A percentile compares a stretch with the other conserved stretches of the same genome.
phyloP scores from a whole-genome alignment of 2,797 vertebrate species.

The Clarias pachynema region DNA sequence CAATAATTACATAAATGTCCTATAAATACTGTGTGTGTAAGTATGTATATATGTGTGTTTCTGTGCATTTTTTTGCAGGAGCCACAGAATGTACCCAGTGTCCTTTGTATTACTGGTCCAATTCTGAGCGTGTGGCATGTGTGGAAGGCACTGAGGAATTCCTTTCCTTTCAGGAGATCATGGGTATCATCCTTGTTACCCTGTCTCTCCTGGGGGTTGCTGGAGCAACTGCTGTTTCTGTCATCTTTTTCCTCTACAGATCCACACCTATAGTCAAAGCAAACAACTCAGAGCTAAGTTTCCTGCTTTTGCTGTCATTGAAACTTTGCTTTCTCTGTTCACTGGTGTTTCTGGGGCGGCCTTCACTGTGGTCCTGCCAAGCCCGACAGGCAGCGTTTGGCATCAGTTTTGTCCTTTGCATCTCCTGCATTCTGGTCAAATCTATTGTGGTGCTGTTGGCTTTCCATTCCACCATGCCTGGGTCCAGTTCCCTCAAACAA shows the following conservation, averaged over 20 bases:
- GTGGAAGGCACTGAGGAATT: slow-evolving; percentile 72
- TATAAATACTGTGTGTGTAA: not conserved
- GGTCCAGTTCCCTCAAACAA: slow-evolving; percentile 57
- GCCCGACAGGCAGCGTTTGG: slow-evolving; percentile 73
- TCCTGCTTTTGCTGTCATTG: slow-evolving; percentile 73
- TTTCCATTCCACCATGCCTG: slow-evolving; percentile 64
- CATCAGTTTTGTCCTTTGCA: slow-evolving; percentile 75
- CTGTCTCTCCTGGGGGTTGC: slow-evolving; percentile 69
- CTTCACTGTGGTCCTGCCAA: slow-evolving; percentile 69
- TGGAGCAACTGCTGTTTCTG: slow-evolving; percentile 62
- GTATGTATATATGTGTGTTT: not conserved
- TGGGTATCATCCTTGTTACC: slow-evolving; percentile 72
- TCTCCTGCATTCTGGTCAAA: slow-evolving; percentile 77
- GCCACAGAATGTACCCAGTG: slow-evolving; percentile 73
- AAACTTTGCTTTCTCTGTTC: slow-evolving; percentile 76
- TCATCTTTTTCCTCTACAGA: slow-evolving; percentile 69
- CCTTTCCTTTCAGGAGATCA: slow-evolving; percentile 70
- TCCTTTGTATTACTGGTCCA: slow-evolving; percentile 72
- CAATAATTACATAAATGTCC: not conserved
- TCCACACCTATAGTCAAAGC: slow-evolving; percentile 74
- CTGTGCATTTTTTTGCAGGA: slow-evolving; percentile 55
- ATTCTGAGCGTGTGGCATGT: slow-evolving; percentile 69
- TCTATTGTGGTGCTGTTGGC: slow-evolving; percentile 76
- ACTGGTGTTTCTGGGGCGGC: slow-evolving; percentile 72
- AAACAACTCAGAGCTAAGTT: slow-evolving; percentile 79